Percentiles rank a stretch among this genome's conserved stretches.
These are phyloP conservation scores for Choristoneura rosaceana DNA, from an alignment of 2,888 invertebrate genomes.

Conservation along the genomic window DNA sequence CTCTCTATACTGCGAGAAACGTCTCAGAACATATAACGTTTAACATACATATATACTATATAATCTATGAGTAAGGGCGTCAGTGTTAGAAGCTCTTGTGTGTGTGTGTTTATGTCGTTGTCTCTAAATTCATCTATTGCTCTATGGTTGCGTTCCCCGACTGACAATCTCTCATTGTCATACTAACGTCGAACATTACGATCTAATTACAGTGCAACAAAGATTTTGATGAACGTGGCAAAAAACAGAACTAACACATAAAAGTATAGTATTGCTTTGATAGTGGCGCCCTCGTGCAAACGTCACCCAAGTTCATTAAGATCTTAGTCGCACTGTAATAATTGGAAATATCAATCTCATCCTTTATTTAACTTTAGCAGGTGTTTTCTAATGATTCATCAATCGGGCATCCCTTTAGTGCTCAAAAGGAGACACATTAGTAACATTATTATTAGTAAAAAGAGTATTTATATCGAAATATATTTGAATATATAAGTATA, in stretches of 20 bases:
- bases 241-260: too few relatives aligned
- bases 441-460: conserved; percentile 31
- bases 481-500: conserved; percentile 7
- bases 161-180: neutral
- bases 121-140: conserved; percentile 71
- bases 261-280: too few relatives aligned
- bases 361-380: neutral
- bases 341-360: conserved; percentile 33
- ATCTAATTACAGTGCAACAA: conserved; percentile 26
- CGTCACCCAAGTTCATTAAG: too few relatives aligned
- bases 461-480: conserved; percentile 13
- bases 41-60: conserved; percentile 34
- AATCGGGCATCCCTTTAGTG: conserved; percentile 12
- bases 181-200: conserved; percentile 6
- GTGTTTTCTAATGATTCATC: conserved; percentile 44
- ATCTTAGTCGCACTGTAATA: neutral
- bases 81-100: conserved; percentile 72
- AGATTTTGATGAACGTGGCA: too few relatives aligned
- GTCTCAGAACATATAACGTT: conserved; percentile 40
- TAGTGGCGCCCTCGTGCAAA: too few relatives aligned
- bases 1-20: conserved; percentile 56
- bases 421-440: conserved; percentile 41
- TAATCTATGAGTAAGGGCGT: conserved; percentile 33
- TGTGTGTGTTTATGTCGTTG: conserved; percentile 79
- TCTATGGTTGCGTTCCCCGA: conserved; percentile 41